Conservation (phyloP, 2,888 invertebrate species). For the Gymnocheta viridis region DNA sequence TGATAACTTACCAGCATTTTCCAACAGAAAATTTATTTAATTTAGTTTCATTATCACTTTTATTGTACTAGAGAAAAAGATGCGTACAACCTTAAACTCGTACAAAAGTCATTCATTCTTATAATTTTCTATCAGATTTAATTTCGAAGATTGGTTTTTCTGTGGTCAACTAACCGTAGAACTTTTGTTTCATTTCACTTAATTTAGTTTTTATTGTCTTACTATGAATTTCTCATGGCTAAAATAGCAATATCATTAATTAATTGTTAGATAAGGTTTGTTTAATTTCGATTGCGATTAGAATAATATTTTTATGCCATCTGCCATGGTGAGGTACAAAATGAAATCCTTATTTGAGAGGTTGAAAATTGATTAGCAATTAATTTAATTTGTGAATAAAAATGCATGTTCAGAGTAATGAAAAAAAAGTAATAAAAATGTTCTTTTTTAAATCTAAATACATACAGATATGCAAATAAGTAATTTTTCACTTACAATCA, state of each 20-base stretch:
- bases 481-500: too few relatives aligned
- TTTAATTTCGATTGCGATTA: slow-evolving; percentile 1
- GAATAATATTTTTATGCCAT: slow-evolving; percentile 18
- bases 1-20: slow-evolving; percentile 53
- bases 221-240: slow-evolving; percentile 12
- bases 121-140: slow-evolving; percentile 45
- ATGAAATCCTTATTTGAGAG: slow-evolving; percentile 7
- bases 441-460: background rate
- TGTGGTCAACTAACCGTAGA: slow-evolving; percentile 31
- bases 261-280: slow-evolving; percentile 40
- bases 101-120: background rate
- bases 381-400: slow-evolving; percentile 1
- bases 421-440: background rate
- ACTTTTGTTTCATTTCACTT: slow-evolving; percentile 29
- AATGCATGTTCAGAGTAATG: background rate
- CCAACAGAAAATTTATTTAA: slow-evolving; percentile 39
- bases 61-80: background rate
- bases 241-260: slow-evolving; percentile 33
- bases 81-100: background rate
- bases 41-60: slow-evolving; percentile 53
- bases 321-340: background rate
- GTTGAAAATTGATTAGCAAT: slow-evolving; percentile 12
- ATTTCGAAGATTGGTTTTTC: slow-evolving; percentile 45
- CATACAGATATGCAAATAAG: too few relatives aligned
- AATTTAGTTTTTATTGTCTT: slow-evolving; percentile 48